phyloP scores from a whole-genome alignment of 2,888 invertebrate genomes.

The Cyclophora punctaria region DNA sequence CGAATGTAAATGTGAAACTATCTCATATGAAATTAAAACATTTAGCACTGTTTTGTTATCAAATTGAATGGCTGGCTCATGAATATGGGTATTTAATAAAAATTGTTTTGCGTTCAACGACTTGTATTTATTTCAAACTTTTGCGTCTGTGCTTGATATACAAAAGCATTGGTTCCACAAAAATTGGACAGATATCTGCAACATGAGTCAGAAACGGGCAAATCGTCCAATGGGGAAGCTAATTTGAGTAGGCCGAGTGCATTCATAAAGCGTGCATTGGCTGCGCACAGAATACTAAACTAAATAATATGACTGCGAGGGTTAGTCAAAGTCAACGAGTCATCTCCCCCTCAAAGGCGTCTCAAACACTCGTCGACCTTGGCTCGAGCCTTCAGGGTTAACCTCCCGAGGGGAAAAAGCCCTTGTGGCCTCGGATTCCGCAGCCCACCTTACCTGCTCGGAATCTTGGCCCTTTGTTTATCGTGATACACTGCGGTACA shows the following conservation, averaged over 20 bases:
- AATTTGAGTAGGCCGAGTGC: slow-evolving; percentile 19
- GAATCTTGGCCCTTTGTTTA: slow-evolving; percentile 37
- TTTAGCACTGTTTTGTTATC: too few species aligned
- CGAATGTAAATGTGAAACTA: too few species aligned
- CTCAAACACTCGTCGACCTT: slow-evolving; percentile 56
- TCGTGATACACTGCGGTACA: slow-evolving; percentile 22
- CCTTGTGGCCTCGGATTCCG: slow-evolving; percentile 44
- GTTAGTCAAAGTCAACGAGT: slow-evolving; percentile 60
- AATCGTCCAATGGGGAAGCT: slow-evolving; percentile 10
- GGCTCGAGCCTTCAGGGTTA: slow-evolving; percentile 50
- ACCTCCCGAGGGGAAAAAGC: slow-evolving; percentile 52
- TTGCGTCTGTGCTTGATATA: too few species aligned
- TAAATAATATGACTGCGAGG: slow-evolving; percentile 43
- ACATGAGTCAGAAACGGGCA: slow-evolving; percentile 7
- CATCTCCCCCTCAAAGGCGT: slow-evolving; percentile 53
- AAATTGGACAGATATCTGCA: slow-evolving; percentile 1
- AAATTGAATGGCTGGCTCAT: too few species aligned
- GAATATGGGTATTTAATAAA: too few species aligned
- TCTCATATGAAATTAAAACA: too few species aligned
- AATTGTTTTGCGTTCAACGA: too few species aligned
- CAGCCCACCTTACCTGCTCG: slow-evolving; percentile 45
- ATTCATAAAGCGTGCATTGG: slow-evolving; percentile 51
- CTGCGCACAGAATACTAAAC: slow-evolving; percentile 38
- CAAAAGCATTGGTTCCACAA: neutral
- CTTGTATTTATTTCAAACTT: too few species aligned